Percentiles rank a stretch among this genome's conserved stretches.
phyloP scores from a whole-genome alignment of 2,888 invertebrate species.

The Synergus japonicus region DNA sequence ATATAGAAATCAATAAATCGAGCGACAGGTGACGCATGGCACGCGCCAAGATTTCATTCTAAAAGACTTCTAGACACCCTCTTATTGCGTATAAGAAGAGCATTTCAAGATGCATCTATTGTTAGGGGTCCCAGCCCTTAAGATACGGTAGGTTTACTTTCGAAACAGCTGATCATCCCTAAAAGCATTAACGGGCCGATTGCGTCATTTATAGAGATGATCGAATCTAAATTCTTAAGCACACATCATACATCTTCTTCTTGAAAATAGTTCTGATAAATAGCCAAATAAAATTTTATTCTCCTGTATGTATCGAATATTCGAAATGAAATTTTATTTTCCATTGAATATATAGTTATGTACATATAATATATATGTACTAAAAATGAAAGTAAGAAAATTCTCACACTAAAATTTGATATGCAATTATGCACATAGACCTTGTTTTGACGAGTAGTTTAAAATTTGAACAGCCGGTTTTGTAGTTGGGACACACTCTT shows the following conservation, averaged over 20 bases:
- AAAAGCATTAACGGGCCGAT: background rate
- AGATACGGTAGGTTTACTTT: constrained; percentile 12
- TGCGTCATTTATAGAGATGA: background rate
- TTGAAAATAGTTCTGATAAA: too few species aligned
- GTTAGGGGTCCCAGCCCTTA: constrained; percentile 43
- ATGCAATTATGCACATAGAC: constrained; percentile 17
- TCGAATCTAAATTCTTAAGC: background rate
- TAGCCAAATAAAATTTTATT: too few species aligned
- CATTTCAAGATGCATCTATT: constrained; percentile 51
- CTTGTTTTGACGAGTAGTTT: constrained; percentile 21
- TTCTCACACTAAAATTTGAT: constrained; percentile 29
- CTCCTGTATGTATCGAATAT: too few species aligned
- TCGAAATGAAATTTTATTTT: too few species aligned
- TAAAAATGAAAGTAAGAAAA: background rate
- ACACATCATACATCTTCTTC: background rate
- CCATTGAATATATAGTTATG: background rate
- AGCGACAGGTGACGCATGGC: constrained; percentile 70
- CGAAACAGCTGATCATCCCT: constrained; percentile 1
- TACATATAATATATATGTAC: background rate
- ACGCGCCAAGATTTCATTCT: constrained; percentile 71
- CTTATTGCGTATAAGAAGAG: constrained; percentile 52
- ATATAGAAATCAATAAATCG: constrained; percentile 70
- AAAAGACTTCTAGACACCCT: constrained; percentile 62
- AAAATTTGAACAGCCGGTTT: constrained; percentile 59
- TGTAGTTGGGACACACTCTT: constrained; percentile 56